Evolutionary conservation across 2,113 vertebrate genomes (phyloP), one percentile per base, ranked within the genome.

Genomic region (Oncorhynchus kisutch): DNA sequence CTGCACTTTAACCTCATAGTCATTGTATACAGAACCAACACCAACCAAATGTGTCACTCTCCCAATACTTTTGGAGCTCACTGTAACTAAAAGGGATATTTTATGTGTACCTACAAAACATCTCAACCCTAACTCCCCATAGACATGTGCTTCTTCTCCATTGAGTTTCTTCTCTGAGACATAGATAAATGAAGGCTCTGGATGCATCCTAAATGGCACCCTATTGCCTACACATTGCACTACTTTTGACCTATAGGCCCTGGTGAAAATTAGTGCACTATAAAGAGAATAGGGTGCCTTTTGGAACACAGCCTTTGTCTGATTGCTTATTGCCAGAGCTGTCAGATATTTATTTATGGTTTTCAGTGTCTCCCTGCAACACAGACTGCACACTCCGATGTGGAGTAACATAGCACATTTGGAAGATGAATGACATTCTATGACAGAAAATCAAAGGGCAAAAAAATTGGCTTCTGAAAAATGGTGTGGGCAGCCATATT

Each of bases 291-390:
- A 54, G 51, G 51, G 51, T 54, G 51, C 16, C 16, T 16, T 54
- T 54, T 54, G 51, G 51, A 18, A 18, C 51, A 54, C 1, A 5
- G n/a, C 59, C 59, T 62, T 11, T 62, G 31, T 34, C 67, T 68
- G 31, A 27, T 20, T 34, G 67, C 67, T 34, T n/a, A 68, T 73
- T 68, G 59, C 66, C 73, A 8, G 24, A 25, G 20, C 34, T 82
- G 73, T 80, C 70, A 68, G 67, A n/a, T 69, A 68, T 64, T 77
- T 81, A 81, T 83, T 89, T 82, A 84, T 84, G 76, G 22, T 64
- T 64, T 14, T 0, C 9, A 11, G 34, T 51, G 73, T 80, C 59
- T 59, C 59, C 62, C 22, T 59, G 74, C 67, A n/a, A 7, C 67
- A 31, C 31, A 48, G 49, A 75, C 51, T 25, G 6, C 7, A 12